A percentile compares a stretch with the other conserved stretches of the same genome.
These are phyloP conservation scores for Mylabris sibirica DNA, from an alignment of 2,888 invertebrate species.

Conservation along the genomic window DNA sequence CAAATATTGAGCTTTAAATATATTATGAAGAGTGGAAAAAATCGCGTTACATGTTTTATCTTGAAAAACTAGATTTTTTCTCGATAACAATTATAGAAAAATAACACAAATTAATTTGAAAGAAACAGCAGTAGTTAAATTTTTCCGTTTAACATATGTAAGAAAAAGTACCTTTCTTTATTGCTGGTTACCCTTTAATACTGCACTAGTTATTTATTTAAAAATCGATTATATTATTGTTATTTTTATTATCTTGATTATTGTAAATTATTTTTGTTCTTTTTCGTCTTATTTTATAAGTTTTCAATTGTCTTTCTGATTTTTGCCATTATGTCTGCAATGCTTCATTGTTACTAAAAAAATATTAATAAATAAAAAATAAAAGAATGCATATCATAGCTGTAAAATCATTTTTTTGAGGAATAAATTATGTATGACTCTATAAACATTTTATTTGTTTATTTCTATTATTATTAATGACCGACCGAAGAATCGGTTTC, in stretches of 20 bases:
- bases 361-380: slow-evolving; percentile 54
- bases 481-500: too few relatives aligned
- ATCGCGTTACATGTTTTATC: too few relatives aligned
- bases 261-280: slow-evolving; percentile 16
- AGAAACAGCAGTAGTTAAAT: slow-evolving; percentile 1
- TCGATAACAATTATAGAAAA: neutral
- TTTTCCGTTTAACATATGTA: slow-evolving; percentile 14
- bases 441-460: neutral
- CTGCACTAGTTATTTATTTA: slow-evolving; percentile 28
- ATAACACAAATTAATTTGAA: neutral
- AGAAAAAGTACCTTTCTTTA: slow-evolving; percentile 24
- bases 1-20: slow-evolving; percentile 10
- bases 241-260: neutral
- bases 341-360: slow-evolving; percentile 73
- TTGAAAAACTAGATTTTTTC: neutral
- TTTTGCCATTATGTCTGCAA: slow-evolving; percentile 62
- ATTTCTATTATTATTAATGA: too few relatives aligned
- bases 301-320: slow-evolving; percentile 33
- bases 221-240: slow-evolving; percentile 14
- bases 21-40: too few relatives aligned
- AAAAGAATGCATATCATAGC: slow-evolving; percentile 84
- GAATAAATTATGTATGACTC: slow-evolving; percentile 68
- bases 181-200: slow-evolving; percentile 32
- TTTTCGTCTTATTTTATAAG: neutral
- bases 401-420: slow-evolving; percentile 85